A percentile compares a stretch with the other conserved stretches of the same genome.
Conservation (phyloP, 2,797 vertebrate genomes). For the Sebastes taczanowskii region DNA sequence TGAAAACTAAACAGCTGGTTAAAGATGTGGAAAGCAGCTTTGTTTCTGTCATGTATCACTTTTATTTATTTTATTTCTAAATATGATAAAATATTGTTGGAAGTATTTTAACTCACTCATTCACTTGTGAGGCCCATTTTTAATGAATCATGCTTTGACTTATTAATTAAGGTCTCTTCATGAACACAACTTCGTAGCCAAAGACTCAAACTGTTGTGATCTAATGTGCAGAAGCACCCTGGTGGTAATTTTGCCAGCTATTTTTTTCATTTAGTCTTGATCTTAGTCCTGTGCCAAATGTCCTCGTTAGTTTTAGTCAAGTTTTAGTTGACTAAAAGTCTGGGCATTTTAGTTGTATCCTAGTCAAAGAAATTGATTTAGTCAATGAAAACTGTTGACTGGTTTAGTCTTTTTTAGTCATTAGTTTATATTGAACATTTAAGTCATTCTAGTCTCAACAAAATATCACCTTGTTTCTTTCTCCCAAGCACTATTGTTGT, state of each 20-base stretch:
- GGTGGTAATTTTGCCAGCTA: not conserved
- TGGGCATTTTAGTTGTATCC: not conserved
- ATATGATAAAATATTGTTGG: not conserved
- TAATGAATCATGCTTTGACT: conserved; percentile 16
- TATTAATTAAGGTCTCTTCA: not conserved
- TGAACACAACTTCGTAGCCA: not conserved
- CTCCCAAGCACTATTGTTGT: not conserved
- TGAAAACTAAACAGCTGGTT: not conserved
- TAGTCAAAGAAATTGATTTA: not conserved
- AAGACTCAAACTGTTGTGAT: not conserved
- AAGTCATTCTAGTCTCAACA: not conserved
- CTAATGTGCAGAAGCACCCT: not conserved
- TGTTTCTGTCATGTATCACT: not conserved
- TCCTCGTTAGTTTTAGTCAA: not conserved
- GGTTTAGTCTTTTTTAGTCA: not conserved
- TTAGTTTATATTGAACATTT: too few relatives aligned
- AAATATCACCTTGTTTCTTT: not conserved
- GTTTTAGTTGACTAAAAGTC: not conserved
- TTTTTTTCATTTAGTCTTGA: not conserved
- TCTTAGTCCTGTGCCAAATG: not conserved
- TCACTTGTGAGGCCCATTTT: not conserved
- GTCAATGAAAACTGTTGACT: too few relatives aligned
- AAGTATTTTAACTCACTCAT: not conserved
- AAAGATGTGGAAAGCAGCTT: not conserved
- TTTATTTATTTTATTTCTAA: not conserved